Evolutionary conservation across 2,888 invertebrate species (phyloP), one percentile per base, ranked within the genome.

Genomic region (Brachyopa scutellaris): DNA sequence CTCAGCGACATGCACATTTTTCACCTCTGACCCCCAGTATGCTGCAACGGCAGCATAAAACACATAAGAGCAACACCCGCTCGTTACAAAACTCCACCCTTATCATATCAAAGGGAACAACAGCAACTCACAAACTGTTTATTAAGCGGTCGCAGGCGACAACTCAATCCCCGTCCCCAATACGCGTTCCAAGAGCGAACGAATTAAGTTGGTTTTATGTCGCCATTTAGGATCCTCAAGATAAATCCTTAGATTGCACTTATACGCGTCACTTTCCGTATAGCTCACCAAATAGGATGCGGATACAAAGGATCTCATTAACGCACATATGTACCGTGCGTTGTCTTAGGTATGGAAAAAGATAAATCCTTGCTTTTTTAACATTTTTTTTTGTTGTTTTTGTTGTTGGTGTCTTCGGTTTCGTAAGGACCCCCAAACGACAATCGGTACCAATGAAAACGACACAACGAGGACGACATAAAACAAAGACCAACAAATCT

Each of bases 141-240:
- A 45, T 29, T 55, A 55, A 55, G 31, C 69, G 33, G 21, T 40
- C 29, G 38, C 59, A 77, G n/a, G n/a, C n/a, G n/a, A 78, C 49
- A 59, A 42, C 51, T 59, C 59, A 59, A 51, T 66, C 33, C 42
- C 57, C 13, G 17, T 33, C 51, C 64, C 57, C 72, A 45, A 51
- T 36, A 42, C 29, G 42, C 55, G 15, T 19, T 8, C 42, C 2
- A 15, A 31, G 33, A 57, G 47, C 15, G 40, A 74, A 74, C 62
- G 57, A 70, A 80, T 74, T 74, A 79, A 57, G 67, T 79, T 47
- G 62, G 79, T 79, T 74, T 79, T 74, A 79, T 74, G 74, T 67
- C 79, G 15, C 79, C 67, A 45, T 80, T 80, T 69, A 57, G 57
- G 57, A 69, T 80, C 62, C 49, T 73, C 45, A 11, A 55, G 62